Percentiles rank a stretch among this genome's conserved stretches.
phyloP scores from a whole-genome alignment of 2,797 vertebrate species.

The Mus caroli region DNA sequence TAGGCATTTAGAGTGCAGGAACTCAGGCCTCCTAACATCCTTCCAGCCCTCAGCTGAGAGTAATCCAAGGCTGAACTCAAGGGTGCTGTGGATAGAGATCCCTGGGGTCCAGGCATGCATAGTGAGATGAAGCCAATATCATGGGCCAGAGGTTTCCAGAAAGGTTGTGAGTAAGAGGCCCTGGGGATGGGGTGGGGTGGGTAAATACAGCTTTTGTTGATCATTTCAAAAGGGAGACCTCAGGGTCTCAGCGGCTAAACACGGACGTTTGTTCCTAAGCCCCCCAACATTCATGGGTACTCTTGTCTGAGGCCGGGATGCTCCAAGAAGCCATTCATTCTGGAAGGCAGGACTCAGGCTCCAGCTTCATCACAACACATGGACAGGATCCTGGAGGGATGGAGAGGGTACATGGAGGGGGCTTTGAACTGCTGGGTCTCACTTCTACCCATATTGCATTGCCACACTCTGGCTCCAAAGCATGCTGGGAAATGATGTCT shows the following conservation, averaged over 20 bases:
- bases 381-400: neutral
- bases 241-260: neutral
- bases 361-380: neutral
- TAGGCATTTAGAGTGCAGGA: too few species aligned
- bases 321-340: neutral
- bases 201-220: too few species aligned
- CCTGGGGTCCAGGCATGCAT: neutral
- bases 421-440: neutral
- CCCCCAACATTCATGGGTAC: neutral
- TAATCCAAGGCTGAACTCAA: neutral
- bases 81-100: neutral
- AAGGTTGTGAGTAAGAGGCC: neutral
- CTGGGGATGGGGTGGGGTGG: too few species aligned
- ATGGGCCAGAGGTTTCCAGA: neutral
- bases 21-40: neutral
- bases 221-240: neutral
- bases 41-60: rapidly evolving
- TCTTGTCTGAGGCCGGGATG: neutral
- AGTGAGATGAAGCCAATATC: neutral
- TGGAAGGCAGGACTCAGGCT: neutral
- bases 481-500: neutral
- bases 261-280: neutral
- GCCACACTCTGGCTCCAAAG: neutral
- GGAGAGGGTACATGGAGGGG: rapidly evolving
- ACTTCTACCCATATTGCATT: neutral